Percentiles rank a stretch among this genome's conserved stretches.
These are phyloP conservation scores for Hypsopygia costalis DNA, from an alignment of 2,888 invertebrate genomes.

Conservation along the genomic window DNA sequence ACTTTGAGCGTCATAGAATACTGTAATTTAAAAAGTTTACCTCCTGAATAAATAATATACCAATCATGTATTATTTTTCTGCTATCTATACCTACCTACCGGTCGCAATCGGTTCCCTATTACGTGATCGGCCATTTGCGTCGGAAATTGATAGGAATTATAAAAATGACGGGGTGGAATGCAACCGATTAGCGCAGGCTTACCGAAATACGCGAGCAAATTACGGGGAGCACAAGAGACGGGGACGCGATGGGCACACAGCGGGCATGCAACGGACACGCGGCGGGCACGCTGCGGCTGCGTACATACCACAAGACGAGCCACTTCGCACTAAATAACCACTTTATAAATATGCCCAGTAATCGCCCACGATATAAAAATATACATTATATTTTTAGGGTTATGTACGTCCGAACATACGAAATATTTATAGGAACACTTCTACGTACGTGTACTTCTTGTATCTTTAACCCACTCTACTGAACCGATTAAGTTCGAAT, in stretches of 20 bases:
- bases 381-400: no score
- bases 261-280: no score
- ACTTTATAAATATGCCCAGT: slow-evolving; percentile 21
- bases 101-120: slow-evolving; percentile 19
- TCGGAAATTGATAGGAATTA: slow-evolving; percentile 48
- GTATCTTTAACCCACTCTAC: no score
- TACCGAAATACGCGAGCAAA: slow-evolving; percentile 20
- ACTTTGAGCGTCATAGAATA: no score
- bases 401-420: no score
- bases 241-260: slow-evolving; percentile 4
- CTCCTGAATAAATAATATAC: no score
- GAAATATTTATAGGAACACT: no score
- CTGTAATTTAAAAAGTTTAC: no score
- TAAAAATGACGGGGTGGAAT: slow-evolving; percentile 32
- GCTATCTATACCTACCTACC: slow-evolving; percentile 6
- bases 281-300: no score
- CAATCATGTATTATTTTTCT: slow-evolving; percentile 3
- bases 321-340: slow-evolving; percentile 29
- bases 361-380: no score
- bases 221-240: neutral
- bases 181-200: slow-evolving; percentile 18
- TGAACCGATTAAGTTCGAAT: no score
- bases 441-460: no score
- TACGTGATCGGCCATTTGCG: slow-evolving; percentile 27
- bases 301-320: neutral